Percentiles rank a stretch among this genome's conserved stretches.
Evolutionary conservation across 2,113 vertebrate genomes (phyloP).

Genomic region (Dasypus novemcinctus): DNA sequence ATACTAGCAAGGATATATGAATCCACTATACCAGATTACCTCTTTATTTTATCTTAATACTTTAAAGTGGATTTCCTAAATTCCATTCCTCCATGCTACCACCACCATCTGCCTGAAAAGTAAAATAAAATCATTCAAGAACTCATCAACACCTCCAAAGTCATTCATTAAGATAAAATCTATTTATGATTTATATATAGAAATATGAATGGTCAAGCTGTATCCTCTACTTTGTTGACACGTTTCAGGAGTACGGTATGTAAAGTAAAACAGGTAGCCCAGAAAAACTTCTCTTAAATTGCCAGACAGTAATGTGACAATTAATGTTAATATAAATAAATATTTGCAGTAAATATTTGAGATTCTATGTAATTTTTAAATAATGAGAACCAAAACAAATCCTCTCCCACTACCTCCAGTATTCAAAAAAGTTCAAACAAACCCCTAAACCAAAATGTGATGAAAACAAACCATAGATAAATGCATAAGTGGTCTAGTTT

Average conservation of each 20-base stretch:
- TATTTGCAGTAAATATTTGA: background rate
- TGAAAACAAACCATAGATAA: slow-evolving; percentile 30
- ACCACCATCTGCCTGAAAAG: background rate
- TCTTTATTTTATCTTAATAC: background rate
- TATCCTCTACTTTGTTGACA: background rate
- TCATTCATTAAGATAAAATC: background rate
- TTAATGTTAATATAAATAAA: background rate
- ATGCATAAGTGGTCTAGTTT: slow-evolving; percentile 4
- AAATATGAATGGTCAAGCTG: background rate
- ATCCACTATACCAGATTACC: background rate
- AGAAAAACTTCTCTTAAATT: background rate
- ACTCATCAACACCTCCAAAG: background rate
- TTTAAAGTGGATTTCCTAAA: slow-evolving; percentile 40
- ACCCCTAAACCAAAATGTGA: background rate
- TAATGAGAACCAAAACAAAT: slow-evolving; percentile 21
- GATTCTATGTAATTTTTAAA: background rate
- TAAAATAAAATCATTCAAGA: background rate
- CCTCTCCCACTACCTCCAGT: background rate
- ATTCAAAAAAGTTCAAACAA: slow-evolving; percentile 23
- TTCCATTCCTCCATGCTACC: background rate
- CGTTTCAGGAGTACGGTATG: background rate
- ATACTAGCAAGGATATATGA: background rate
- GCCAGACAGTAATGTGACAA: background rate
- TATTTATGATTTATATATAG: background rate
- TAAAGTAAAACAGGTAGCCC: background rate